phyloP scores from a whole-genome alignment of 2,797 vertebrate species.

The Tangara arthus region DNA sequence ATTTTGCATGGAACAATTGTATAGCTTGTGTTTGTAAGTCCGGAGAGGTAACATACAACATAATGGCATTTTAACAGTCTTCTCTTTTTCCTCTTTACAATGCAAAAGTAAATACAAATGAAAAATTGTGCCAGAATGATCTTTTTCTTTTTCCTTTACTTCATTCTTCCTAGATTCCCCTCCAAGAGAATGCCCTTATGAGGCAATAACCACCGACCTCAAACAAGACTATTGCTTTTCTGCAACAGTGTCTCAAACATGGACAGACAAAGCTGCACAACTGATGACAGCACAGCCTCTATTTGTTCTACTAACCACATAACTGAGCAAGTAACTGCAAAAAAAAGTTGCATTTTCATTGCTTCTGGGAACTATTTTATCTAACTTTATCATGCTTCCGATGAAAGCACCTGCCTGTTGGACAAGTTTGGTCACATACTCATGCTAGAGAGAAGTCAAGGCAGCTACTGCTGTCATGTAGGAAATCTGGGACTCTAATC shows the following conservation, averaged over 20 bases:
- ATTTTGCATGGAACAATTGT: slow-evolving; percentile 29
- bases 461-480: neutral
- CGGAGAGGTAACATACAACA: neutral
- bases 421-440: slow-evolving; percentile 9
- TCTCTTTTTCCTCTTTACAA: slow-evolving; percentile 57
- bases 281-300: neutral
- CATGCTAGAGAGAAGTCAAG: neutral
- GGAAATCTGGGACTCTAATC: neutral
- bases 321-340: neutral
- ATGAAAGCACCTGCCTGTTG: neutral
- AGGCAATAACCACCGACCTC: neutral
- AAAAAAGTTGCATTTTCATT: neutral
- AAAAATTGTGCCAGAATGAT: slow-evolving; percentile 31
- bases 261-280: neutral
- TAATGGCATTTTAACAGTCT: slow-evolving; percentile 61
- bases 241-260: neutral
- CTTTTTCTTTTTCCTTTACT: slow-evolving; percentile 52
- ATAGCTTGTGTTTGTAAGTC: neutral
- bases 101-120: slow-evolving; percentile 55
- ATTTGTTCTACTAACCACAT: neutral
- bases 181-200: slow-evolving; percentile 5
- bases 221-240: neutral
- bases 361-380: neutral
- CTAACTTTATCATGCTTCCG: neutral
- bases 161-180: slow-evolving; percentile 44